These are phyloP conservation scores for Drosophila bocqueti DNA, from an alignment of 1,140 invertebrate species.

Conservation along the genomic window DNA sequence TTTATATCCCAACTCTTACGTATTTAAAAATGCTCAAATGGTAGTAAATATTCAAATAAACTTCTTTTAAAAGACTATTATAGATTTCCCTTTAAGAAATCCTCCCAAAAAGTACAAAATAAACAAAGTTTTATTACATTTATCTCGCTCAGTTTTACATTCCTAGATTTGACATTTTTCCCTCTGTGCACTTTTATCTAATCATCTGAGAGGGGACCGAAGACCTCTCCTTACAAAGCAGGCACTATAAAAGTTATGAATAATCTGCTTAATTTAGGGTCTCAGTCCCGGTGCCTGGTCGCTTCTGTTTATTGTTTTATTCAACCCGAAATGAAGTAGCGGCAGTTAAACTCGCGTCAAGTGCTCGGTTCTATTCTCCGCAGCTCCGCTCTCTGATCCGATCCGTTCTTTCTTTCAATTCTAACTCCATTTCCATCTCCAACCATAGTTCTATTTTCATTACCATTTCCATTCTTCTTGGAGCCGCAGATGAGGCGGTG, in stretches of 20 bases:
- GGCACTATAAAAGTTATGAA: constrained; percentile 77
- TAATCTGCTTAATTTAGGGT: constrained; percentile 70
- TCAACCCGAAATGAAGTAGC: constrained; percentile 72
- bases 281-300: constrained; percentile 38
- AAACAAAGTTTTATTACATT: background rate
- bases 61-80: background rate
- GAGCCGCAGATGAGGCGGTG: constrained; percentile 6
- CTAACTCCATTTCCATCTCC: constrained; percentile 2
- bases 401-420: constrained; percentile 24
- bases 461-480: constrained; percentile 20
- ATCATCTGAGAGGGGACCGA: constrained; percentile 67
- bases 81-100: background rate
- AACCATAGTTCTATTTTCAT: constrained; percentile 10
- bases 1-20: background rate
- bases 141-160: background rate
- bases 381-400: constrained; percentile 28
- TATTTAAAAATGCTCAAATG: background rate
- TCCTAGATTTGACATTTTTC: background rate
- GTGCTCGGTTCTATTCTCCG: constrained; percentile 49
- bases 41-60: background rate
- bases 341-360: constrained; percentile 70
- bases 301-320: constrained; percentile 77
- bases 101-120: background rate
- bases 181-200: constrained; percentile 61
- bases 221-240: constrained; percentile 19